Evolutionary conservation across 2,113 vertebrate genomes (phyloP).

Genomic region (human (Homo sapiens)): GRCh38 chr9:115666501-115667000

Average conservation of each 20-base stretch:
- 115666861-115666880: neutral
- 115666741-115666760: neutral
- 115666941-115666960: neutral
- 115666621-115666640: fast-evolving
- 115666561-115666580: slow-evolving; percentile 8
- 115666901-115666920: neutral
- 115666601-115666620: neutral
- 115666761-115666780: neutral
- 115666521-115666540: neutral
- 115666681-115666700: too few relatives aligned
- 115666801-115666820: neutral
- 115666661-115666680: fast-evolving
- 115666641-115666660: neutral
- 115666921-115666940: neutral
- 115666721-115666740: neutral
- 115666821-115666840: neutral
- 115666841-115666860: neutral
- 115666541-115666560: neutral
- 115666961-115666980: neutral
- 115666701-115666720: too few relatives aligned
- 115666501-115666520: neutral
- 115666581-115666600: neutral
- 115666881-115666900: neutral
- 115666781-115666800: neutral
- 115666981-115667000: neutral